phyloP scores from a whole-genome alignment of 2,113 vertebrate genomes.

The Phaethornis superciliosus region DNA sequence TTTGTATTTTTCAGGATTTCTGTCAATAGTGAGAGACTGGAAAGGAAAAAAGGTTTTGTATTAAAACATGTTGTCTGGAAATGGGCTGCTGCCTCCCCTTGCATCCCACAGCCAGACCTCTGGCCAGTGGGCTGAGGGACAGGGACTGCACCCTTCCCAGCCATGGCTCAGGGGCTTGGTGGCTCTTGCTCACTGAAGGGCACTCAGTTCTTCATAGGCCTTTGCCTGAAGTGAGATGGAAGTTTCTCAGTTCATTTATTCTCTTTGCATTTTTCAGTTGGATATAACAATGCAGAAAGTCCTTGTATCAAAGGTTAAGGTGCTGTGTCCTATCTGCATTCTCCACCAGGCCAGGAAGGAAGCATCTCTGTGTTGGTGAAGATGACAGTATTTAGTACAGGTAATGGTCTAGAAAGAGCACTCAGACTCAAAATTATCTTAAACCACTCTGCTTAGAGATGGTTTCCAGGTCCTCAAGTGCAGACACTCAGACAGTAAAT shows the following conservation, averaged over 20 bases:
- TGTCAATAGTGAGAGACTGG: neutral
- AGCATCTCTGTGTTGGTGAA: neutral
- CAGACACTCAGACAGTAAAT: neutral
- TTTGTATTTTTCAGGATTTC: neutral
- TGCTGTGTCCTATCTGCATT: neutral
- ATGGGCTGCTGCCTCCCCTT: neutral
- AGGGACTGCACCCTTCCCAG: neutral
- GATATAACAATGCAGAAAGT: neutral
- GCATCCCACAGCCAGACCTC: neutral
- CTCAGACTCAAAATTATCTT: neutral
- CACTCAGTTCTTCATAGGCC: neutral
- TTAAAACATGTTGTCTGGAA: neutral
- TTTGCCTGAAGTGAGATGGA: neutral
- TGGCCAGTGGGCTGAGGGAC: neutral
- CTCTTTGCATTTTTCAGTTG: neutral
- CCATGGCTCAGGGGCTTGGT: accelerated
- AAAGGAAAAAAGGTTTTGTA: neutral
- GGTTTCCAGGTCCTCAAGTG: accelerated
- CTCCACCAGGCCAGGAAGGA: neutral
- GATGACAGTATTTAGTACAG: neutral
- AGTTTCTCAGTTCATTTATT: neutral
- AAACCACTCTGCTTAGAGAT: neutral
- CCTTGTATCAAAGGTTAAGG: neutral
- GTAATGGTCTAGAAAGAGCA: neutral
- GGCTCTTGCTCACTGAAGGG: neutral